Evolutionary conservation across 2,888 invertebrate genomes (phyloP).

Genomic region (Synanthedon vespiformis): DNA sequence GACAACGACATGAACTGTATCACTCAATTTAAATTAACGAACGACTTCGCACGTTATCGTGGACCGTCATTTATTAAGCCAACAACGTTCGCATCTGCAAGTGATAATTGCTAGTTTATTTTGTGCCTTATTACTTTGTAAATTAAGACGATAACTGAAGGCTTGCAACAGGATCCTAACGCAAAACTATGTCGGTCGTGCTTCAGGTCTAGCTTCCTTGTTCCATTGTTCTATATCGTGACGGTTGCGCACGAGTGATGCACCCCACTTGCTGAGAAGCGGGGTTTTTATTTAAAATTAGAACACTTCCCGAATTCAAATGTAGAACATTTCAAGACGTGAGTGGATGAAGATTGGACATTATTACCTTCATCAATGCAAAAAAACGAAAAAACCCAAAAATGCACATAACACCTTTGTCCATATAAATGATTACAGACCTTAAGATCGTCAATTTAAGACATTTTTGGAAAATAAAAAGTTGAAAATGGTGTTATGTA

Average conservation of each 20-base stretch:
- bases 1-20: conserved; percentile 19
- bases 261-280: conserved; percentile 20
- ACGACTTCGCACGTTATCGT: conserved; percentile 24
- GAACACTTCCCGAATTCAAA: conserved; percentile 20
- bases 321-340: conserved; percentile 9
- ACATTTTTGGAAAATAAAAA: too few species aligned
- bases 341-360: too few species aligned
- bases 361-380: too few species aligned
- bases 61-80: conserved; percentile 5
- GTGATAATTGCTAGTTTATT: conserved; percentile 1
- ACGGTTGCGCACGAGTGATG: conserved; percentile 30
- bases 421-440: too few species aligned
- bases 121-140: background rate
- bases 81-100: background rate
- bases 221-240: conserved; percentile 42
- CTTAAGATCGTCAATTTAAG: too few species aligned
- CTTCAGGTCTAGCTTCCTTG: conserved; percentile 22
- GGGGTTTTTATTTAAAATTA: conserved; percentile 19
- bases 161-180: background rate
- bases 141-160: background rate
- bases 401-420: too few species aligned
- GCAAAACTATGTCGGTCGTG: background rate
- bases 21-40: conserved; percentile 11
- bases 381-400: too few species aligned
- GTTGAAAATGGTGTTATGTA: too few species aligned